Base-by-base conservation (phyloP, 2,797 vertebrate genomes). In the Molossus alvarezi region DNA sequence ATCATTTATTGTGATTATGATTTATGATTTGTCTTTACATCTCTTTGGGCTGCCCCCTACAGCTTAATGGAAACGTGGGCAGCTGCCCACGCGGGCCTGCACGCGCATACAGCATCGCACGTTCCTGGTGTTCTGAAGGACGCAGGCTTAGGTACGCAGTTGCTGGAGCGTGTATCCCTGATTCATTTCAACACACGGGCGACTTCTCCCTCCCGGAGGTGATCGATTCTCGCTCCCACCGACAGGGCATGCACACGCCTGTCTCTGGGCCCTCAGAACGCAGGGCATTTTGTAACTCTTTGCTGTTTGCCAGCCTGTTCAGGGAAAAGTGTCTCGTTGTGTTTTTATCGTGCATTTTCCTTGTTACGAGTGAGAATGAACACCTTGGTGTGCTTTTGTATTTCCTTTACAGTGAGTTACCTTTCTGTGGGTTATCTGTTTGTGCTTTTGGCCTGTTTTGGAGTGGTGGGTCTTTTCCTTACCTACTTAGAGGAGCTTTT, bases 61-160 rank as follows among this genome's bases (percentile, higher is more conserved):
- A 21, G 60, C 76, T 23, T n/a, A 4, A 20, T 1, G 3, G 48
- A 14, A 20, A 51, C 25, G 1, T 27, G 3, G 48, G 73, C 45
- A 25, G 62, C 64, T 64, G 58, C 60, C 5, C 5, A 2, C 0
- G 12, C 60, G 9, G 37, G 65, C 21, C 45, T 4, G 60, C 45
- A 11, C 1, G 0, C 0, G 10, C n/a, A 0, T 0, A 6, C 1
- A 0, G 51, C 21, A 1, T 15, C 4, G 5, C 65, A n/a, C 29
- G 5, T 15, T 12, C 8, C 2, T 18, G 3, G 25, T 29, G 9
- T 25, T 9, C 1, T 0, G 25, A 23, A 80, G 45, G 58, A 21
- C 17, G 2, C 3, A 1, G 0, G 8, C 25, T 23, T 1, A 11
- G 51, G 13, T 0, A 3, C 1, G 21, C 12, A n/a, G 20, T 4